Evolutionary conservation across 1,140 invertebrate species (phyloP).

Genomic region (Tribolium madens): DNA sequence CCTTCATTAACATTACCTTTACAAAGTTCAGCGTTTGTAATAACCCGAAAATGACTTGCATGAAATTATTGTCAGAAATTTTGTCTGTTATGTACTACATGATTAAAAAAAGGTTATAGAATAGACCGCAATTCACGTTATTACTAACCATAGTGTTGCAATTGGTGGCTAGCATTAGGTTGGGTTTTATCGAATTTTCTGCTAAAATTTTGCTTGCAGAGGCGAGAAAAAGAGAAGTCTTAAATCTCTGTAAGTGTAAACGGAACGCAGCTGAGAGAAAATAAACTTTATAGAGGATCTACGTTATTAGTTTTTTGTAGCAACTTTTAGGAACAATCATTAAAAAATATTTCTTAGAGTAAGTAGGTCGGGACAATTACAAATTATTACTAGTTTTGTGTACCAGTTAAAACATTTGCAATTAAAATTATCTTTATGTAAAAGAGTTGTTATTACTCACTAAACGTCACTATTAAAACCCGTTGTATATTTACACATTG

Average conservation of each 20-base stretch:
- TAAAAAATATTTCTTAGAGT: background rate
- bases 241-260: background rate
- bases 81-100: background rate
- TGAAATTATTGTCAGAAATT: background rate
- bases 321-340: background rate
- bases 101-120: background rate
- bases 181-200: background rate
- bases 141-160: too few species aligned
- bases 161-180: too few species aligned
- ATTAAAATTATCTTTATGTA: background rate
- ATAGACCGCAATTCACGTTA: too few species aligned
- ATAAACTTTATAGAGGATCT: background rate
- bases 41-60: conserved; percentile 4
- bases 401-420: background rate
- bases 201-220: background rate
- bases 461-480: background rate
- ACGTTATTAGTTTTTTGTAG: background rate
- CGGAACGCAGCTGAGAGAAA: background rate
- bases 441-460: background rate
- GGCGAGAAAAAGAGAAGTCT: background rate
- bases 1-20: conserved; percentile 18
- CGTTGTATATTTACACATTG: conserved; percentile 17
- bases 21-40: background rate
- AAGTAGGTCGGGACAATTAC: background rate
- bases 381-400: background rate